phyloP scores from a whole-genome alignment of 53 echinoderm and acorn worm genomes.

The Temnopleurus reevesii region DNA sequence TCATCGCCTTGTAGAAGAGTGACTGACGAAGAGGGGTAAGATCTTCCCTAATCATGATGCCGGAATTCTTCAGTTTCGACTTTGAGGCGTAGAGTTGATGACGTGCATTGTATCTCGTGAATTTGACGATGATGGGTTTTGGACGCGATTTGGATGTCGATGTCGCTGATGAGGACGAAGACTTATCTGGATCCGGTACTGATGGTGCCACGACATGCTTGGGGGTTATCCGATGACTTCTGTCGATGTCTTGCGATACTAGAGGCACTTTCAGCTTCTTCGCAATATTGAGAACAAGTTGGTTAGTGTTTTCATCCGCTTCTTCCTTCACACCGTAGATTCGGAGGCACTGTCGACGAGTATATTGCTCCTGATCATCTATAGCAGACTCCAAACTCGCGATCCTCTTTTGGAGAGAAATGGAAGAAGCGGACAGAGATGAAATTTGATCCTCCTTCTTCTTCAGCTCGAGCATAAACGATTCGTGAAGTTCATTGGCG shows the following conservation, averaged over 20 bases:
- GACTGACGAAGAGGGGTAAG: background rate
- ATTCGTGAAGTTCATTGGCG: slow-evolving; percentile 25
- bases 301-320: slow-evolving; percentile 22
- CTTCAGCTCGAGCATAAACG: slow-evolving; percentile 3
- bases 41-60: slow-evolving; percentile 14
- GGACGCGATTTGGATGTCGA: background rate
- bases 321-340: slow-evolving; percentile 17
- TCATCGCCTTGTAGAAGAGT: background rate
- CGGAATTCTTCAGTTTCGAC: slow-evolving; percentile 6
- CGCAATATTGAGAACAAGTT: background rate
- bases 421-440: background rate
- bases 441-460: background rate
- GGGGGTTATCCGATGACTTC: slow-evolving; percentile 13
- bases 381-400: background rate
- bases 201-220: background rate
- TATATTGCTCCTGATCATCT: slow-evolving; percentile 35
- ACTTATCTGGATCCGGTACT: background rate
- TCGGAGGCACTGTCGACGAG: slow-evolving; percentile 19
- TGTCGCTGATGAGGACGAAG: background rate
- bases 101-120: slow-evolving; percentile 19
- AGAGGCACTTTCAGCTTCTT: background rate
- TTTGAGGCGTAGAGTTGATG: background rate
- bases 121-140: slow-evolving; percentile 29
- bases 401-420: background rate
- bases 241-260: background rate